Percentiles rank a stretch among this genome's conserved stretches.
phyloP scores from a whole-genome alignment of 2,888 invertebrate species.

The Lymantria monacha region DNA sequence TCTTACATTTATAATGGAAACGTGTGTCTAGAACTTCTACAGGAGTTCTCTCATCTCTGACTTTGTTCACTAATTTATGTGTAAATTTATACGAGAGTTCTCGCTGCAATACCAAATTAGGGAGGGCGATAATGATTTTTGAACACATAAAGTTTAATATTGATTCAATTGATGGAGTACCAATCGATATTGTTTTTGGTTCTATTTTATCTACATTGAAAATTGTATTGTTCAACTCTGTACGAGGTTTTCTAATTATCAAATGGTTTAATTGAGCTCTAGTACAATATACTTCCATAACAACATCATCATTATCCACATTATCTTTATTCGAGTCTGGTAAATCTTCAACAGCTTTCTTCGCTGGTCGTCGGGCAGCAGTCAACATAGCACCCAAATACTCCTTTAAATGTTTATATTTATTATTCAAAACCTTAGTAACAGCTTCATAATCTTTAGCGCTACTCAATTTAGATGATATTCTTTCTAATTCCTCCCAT shows the following conservation, averaged over 20 bases:
- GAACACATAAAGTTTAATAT: slow-evolving; percentile 17
- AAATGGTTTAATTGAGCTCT: slow-evolving; percentile 47
- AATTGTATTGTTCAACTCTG: slow-evolving; percentile 37
- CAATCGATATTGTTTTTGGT: slow-evolving; percentile 29
- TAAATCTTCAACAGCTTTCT: slow-evolving; percentile 30
- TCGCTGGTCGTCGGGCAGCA: slow-evolving; percentile 35
- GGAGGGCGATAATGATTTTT: slow-evolving; percentile 16
- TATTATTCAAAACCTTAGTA: slow-evolving; percentile 39
- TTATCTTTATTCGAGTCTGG: slow-evolving; percentile 11
- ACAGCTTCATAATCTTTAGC: slow-evolving; percentile 38
- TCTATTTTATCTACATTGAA: slow-evolving; percentile 39
- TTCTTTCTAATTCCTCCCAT: slow-evolving; percentile 61
- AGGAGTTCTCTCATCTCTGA: background rate
- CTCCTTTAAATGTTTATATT: slow-evolving; percentile 50
- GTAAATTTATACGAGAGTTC: slow-evolving; percentile 14
- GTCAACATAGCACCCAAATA: slow-evolving; percentile 50
- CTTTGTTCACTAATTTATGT: slow-evolving; percentile 23
- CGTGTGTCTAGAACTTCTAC: slow-evolving; percentile 1
- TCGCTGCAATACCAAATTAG: slow-evolving; percentile 4
- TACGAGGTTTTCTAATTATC: slow-evolving; percentile 42
- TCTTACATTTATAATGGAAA: background rate
- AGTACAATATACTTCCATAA: slow-evolving; percentile 47
- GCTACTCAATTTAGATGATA: slow-evolving; percentile 34
- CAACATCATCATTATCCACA: slow-evolving; percentile 26
- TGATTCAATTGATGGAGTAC: slow-evolving; percentile 4